Evolutionary conservation across 2,113 vertebrate species (phyloP), one percentile per base, ranked within the genome.

Genomic region (Lampris incognitus): DNA sequence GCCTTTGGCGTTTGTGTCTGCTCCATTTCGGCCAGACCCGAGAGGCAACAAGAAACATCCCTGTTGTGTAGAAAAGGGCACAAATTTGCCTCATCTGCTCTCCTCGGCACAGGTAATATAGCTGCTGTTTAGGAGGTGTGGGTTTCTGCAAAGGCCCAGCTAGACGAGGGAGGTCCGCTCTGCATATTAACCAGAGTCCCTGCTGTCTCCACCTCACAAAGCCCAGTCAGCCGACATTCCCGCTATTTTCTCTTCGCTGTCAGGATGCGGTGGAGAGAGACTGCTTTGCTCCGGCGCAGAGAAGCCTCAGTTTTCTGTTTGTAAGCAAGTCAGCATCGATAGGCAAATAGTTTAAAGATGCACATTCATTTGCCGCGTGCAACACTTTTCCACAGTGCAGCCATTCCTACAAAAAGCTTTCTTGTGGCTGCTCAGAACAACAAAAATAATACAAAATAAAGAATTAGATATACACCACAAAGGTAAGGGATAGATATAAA

Each of bases 121-220:
- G 85, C 83, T 88, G 71, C 83, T 82, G 70, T 89, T 90, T 72
- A 86, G 72, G 68, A 66, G 57, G 66, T 64, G 65, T 73, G 79
- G 62, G 74, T 88, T 88, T 88, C 84, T 72, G 87, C 85, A 87
- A 79, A 77, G 82, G 88, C 90, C 90, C 89, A 87, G 83, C 84
- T 69, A 87, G 85, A 82, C 87, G 71, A 83, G 66, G 78, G 40
- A 61, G 74, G 48, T 88, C 81, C 84, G 85, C 52, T 63, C 87
- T 82, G 91, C 87, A 93, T 93, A 92, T 85, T 91, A 90, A 92
- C 81, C 86, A 77, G 81, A 80, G 84, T 65, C 44, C 54, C 24
- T 36, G 50, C 78, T 80, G 85, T 79, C 90, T 81, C 74, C 50
- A 73, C 81, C 79, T 75, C 62, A 72, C 83, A 24, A 24, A 61